Evolutionary conservation across 2,113 vertebrate genomes (phyloP).

Genomic region (Odobenus rosmarus): DNA sequence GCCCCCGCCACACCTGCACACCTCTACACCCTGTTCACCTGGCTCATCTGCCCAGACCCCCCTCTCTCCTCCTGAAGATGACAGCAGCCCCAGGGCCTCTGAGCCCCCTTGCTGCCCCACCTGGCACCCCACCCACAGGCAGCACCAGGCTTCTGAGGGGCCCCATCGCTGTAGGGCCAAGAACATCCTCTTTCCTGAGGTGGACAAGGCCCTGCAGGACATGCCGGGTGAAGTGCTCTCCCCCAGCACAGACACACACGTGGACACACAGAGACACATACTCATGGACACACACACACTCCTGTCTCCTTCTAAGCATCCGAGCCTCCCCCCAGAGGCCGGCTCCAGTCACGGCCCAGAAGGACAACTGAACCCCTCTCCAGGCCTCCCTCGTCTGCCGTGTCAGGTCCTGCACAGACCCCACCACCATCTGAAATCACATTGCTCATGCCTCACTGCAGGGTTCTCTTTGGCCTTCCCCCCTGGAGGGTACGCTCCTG

Average conservation of each 20-base stretch:
- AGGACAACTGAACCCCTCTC: background rate
- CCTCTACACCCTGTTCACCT: background rate
- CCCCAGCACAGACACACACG: background rate
- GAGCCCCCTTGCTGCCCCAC: background rate
- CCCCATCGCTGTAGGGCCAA: background rate
- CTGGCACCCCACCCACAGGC: background rate
- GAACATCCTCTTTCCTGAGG: background rate
- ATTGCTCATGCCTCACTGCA: too few species aligned
- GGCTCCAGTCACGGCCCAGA: background rate
- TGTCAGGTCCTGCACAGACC: too few species aligned
- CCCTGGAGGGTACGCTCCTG: too few species aligned
- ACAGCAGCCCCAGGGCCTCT: background rate
- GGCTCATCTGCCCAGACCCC: background rate
- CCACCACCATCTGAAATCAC: background rate
- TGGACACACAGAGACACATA: background rate
- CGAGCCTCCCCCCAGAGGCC: background rate
- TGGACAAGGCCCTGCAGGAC: background rate
- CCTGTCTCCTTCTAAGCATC: background rate
- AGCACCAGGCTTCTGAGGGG: background rate
- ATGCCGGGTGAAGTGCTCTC: fast-evolving
- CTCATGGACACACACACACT: background rate
- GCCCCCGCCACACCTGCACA: background rate
- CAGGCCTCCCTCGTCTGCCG: too few species aligned
- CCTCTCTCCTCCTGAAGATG: too few species aligned
- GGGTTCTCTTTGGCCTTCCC: too few species aligned